Evolutionary conservation across 2,888 invertebrate genomes (phyloP), one percentile per base, ranked within the genome.

Genomic region (Catocala nupta): DNA sequence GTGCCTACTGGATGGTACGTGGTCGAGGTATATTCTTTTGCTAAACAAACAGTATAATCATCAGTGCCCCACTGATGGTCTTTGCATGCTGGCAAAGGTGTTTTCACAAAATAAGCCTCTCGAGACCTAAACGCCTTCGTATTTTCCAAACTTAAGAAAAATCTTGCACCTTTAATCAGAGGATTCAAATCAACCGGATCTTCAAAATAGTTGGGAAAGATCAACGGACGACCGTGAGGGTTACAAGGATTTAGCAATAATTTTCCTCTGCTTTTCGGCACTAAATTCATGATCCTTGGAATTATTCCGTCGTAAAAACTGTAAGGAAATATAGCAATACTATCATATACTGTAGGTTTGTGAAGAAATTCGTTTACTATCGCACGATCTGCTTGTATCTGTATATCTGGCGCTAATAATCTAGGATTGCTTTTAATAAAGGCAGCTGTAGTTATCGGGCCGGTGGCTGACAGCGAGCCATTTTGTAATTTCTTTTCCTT

Each of bases 171-270:
- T 78, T 95, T 95, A 0, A 96, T 85, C 56, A 96, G 81, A 3
- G 94, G 90, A n/a, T 93, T 81, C 0, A 96, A 74, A 81, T 97
- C 97, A 0, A 94, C 90, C 49, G 94, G 88, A 47, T 95, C 94
- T 0, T 86, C 90, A 63, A 96, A 96, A 57, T 95, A 96, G 62
- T 95, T 96, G 0, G 97, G 95, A 75, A 96, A 95, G 52, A 98
- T 95, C 33, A 96, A 80, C 0, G 98, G 98, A 45, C 95, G 90
- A 0, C 96, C 96, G 75, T 95, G 92, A 0, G 97, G 97, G 88
- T 98, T 95, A 0, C 95, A 94, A 0, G 93, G 87, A 76, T 96
- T 96, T 0, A 98, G 85, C 36, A 87, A 78, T 0, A 96, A 67
- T 12, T 89, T 87, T 0, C 96, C 96, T 74, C 95, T 90, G 70